A percentile compares a stretch with the other conserved stretches of the same genome.
Conservation (phyloP, 2,888 invertebrate species). For the Stenchaetothrips biformis region DNA sequence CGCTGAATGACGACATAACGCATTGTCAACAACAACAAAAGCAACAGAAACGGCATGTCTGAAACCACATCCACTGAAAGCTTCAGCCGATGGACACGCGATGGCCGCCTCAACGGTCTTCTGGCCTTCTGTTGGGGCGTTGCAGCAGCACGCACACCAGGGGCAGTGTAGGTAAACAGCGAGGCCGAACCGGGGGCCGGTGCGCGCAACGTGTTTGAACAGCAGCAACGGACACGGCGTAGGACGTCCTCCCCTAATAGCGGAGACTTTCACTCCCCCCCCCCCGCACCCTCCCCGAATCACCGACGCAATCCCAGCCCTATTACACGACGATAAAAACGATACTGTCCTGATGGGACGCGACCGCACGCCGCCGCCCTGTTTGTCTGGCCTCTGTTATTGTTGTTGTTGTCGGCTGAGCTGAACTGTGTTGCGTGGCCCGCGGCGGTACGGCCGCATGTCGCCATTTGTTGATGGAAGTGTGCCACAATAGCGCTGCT, state of each 20-base stretch:
- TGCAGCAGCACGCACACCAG: too few relatives aligned
- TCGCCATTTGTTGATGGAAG: not conserved
- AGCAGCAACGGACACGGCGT: too few relatives aligned
- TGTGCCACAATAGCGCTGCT: not conserved
- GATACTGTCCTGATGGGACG: not conserved
- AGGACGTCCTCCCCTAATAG: too few relatives aligned
- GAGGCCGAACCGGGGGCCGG: not conserved
- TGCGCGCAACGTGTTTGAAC: too few relatives aligned
- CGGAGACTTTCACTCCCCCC: not conserved
- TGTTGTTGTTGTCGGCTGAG: slow-evolving; percentile 2
- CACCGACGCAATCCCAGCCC: not conserved
- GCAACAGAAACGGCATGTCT: too few relatives aligned
- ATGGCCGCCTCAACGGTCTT: too few relatives aligned
- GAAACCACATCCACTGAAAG: too few relatives aligned
- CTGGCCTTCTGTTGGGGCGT: too few relatives aligned
- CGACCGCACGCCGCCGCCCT: not conserved
- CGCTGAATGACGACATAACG: too few relatives aligned
- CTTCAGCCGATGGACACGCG: too few relatives aligned
- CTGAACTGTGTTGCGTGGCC: not conserved
- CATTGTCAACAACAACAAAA: too few relatives aligned
- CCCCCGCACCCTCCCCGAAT: not conserved
- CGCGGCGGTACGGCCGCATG: not conserved
- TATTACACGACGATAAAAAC: slow-evolving; percentile 9
- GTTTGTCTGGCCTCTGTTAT: not conserved
- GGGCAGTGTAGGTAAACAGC: not conserved